Evolutionary conservation across 2,113 vertebrate genomes (phyloP).

Genomic region (Amblyopsis rosae): DNA sequence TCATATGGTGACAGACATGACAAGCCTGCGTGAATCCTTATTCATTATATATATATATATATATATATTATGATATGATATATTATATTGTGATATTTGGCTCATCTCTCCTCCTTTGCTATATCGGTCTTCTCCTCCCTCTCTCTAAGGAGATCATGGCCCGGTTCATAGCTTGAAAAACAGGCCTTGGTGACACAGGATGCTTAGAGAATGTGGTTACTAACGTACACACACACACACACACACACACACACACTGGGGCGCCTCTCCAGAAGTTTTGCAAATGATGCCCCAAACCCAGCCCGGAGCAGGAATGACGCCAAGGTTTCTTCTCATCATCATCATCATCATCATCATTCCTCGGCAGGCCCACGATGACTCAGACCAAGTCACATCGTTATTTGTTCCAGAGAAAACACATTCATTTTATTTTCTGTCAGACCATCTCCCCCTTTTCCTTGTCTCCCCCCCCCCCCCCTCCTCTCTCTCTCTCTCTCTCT

Average conservation of each 20-base stretch:
- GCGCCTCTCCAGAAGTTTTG: conserved; percentile 75
- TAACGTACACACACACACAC: conserved; percentile 61
- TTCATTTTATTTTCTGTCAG: conserved; percentile 58
- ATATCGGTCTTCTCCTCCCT: conserved; percentile 66
- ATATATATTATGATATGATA: too few species aligned
- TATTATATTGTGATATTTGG: conserved; percentile 8
- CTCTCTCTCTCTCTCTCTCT: conserved; percentile 44
- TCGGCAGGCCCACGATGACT: conserved; percentile 78
- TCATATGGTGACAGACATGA: background rate
- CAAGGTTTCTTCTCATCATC: conserved; percentile 72
- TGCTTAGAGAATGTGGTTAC: conserved; percentile 83
- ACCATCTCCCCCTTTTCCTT: conserved; percentile 26
- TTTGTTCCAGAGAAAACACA: conserved; percentile 83
- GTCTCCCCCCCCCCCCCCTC: conserved; percentile 18
- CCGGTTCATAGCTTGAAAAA: conserved; percentile 82
- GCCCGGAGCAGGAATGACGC: conserved; percentile 71
- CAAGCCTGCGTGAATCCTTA: conserved; percentile 25
- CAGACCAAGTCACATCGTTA: conserved; percentile 75
- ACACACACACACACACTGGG: conserved; percentile 26
- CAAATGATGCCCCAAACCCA: conserved; percentile 83
- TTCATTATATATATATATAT: too few species aligned
- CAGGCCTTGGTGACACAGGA: conserved; percentile 77
- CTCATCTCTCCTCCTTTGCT: conserved; percentile 59
- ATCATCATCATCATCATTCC: conserved; percentile 73
- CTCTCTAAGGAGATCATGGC: conserved; percentile 68